Evolutionary conservation across 2,113 vertebrate species (phyloP).

Genomic region (Condylura cristata): DNA sequence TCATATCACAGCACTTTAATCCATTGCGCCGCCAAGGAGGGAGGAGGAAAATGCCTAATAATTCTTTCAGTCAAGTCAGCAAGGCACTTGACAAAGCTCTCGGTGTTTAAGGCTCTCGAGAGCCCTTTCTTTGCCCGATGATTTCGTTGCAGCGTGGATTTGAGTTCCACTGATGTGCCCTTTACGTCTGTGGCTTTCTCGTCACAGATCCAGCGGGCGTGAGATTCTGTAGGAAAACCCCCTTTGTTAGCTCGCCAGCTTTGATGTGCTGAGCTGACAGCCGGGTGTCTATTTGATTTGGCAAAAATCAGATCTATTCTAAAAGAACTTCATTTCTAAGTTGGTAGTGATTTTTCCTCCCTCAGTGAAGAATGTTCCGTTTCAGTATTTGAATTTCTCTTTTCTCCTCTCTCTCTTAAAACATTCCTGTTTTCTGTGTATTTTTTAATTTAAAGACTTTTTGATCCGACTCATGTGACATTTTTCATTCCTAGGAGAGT

Average conservation of each 20-base stretch:
- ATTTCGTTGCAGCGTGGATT: neutral
- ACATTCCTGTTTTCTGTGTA: neutral
- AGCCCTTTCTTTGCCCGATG: neutral
- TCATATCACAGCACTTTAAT: no score
- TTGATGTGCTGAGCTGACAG: neutral
- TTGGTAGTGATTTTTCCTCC: neutral
- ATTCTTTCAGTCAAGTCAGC: neutral
- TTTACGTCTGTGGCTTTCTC: neutral
- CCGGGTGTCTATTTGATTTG: constrained; percentile 50
- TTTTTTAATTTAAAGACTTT: neutral
- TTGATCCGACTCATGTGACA: neutral
- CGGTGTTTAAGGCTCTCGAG: neutral
- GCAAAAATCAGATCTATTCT: neutral
- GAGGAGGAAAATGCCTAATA: neutral
- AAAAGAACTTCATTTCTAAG: constrained; percentile 53
- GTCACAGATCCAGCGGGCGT: neutral
- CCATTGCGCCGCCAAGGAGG: no score
- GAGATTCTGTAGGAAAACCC: neutral
- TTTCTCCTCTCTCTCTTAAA: neutral
- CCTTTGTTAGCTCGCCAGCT: neutral
- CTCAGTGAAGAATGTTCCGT: constrained; percentile 23
- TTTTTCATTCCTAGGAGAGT: neutral
- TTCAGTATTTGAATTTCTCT: neutral
- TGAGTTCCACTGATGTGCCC: neutral
- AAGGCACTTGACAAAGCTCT: constrained; percentile 13